A percentile compares a stretch with the other conserved stretches of the same genome.
Evolutionary conservation across 2,888 invertebrate genomes (phyloP).

Genomic region (Idaea dimidiata): DNA sequence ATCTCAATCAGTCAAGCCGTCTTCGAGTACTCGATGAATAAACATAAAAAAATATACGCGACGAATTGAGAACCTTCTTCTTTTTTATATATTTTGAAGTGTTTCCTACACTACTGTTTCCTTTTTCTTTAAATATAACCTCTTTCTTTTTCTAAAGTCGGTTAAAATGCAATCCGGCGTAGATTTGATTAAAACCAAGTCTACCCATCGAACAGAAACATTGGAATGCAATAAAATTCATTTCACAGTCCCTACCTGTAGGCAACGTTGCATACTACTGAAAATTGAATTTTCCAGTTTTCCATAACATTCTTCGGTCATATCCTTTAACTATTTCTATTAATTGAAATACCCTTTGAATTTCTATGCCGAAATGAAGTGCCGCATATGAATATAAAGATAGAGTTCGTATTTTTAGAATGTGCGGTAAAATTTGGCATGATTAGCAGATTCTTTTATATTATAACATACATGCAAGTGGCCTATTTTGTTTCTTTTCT

Average conservation of each 20-base stretch:
- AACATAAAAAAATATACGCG: too few relatives aligned
- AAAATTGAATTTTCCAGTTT: not conserved
- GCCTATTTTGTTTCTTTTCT: not conserved
- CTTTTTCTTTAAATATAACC: too few relatives aligned
- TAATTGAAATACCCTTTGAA: not conserved
- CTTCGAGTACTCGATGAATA: too few relatives aligned
- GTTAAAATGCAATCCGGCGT: not conserved
- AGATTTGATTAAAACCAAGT: conserved; percentile 1
- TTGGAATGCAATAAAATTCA: conserved; percentile 1
- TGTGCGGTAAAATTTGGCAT: not conserved
- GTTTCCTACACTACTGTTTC: too few relatives aligned
- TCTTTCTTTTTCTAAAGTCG: too few relatives aligned
- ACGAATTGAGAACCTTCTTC: too few relatives aligned
- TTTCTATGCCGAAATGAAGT: not conserved
- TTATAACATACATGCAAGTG: not conserved
- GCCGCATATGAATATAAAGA: not conserved
- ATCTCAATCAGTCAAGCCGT: too few relatives aligned
- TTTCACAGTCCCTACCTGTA: not conserved
- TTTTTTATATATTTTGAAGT: too few relatives aligned
- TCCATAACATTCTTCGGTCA: not conserved
- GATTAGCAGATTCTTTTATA: not conserved
- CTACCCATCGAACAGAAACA: not conserved
- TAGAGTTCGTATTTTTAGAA: not conserved
- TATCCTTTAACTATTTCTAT: not conserved
- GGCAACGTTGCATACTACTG: not conserved